A percentile compares a stretch with the other conserved stretches of the same genome.
Conservation (phyloP, 2,113 vertebrate genomes). For the Malurus alboscapulatus region DNA sequence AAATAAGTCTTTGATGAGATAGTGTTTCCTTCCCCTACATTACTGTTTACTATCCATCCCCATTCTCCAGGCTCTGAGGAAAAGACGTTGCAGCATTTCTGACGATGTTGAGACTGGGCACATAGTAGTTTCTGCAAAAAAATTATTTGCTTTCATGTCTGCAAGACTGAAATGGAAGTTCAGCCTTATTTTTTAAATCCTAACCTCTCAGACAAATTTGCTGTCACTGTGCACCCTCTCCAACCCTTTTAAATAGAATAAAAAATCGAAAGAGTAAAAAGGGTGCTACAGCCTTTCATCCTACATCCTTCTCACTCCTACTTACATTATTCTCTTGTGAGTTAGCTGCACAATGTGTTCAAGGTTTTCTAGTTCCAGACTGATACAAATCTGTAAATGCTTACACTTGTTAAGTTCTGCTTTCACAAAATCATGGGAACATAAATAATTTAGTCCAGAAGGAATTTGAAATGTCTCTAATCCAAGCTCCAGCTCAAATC, state of each 20-base stretch:
- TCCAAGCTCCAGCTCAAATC: not conserved
- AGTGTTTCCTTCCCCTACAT: not conserved
- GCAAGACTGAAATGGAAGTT: not conserved
- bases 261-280: not conserved
- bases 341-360: not conserved
- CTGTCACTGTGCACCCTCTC: accelerated
- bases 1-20: not conserved
- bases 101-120: not conserved
- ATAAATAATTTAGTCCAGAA: not conserved
- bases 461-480: not conserved
- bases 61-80: not conserved
- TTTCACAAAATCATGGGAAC: not conserved
- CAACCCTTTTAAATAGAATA: not conserved
- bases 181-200: not conserved
- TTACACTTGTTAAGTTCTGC: not conserved
- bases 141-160: not conserved
- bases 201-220: not conserved
- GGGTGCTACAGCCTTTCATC: not conserved
- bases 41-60: not conserved
- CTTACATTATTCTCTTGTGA: not conserved
- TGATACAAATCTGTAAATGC: not conserved
- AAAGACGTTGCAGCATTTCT: not conserved
- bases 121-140: not conserved
- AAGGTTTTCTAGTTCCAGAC: not conserved
- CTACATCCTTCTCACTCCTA: not conserved